Percentiles rank a stretch among this genome's conserved stretches.
Conservation (phyloP, 2,113 vertebrate genomes). For the Pygathrix nemaeus region DNA sequence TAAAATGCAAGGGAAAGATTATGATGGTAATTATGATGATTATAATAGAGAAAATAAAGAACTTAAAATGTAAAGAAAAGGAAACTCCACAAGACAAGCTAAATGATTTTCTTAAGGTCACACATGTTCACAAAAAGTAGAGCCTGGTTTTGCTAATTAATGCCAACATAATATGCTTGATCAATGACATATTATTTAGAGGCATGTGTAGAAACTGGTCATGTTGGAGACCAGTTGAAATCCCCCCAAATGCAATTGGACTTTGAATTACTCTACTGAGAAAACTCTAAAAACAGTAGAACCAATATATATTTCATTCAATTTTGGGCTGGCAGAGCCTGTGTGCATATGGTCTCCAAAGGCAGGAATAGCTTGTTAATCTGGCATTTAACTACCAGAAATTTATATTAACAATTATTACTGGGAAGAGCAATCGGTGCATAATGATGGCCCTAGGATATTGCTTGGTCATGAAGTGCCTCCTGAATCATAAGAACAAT, state of each 20-base stretch:
- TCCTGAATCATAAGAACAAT: constrained; percentile 55
- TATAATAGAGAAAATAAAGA: not conserved
- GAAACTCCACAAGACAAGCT: not conserved
- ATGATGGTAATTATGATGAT: not conserved
- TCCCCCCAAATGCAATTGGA: constrained; percentile 17
- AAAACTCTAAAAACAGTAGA: constrained; percentile 54
- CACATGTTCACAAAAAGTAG: not conserved
- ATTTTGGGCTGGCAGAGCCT: constrained; percentile 45
- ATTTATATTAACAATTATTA: constrained; percentile 65
- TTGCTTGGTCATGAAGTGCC: constrained; percentile 37
- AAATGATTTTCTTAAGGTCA: constrained; percentile 37
- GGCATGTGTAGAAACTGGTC: not conserved
- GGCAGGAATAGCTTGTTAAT: constrained; percentile 68
- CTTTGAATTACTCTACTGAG: constrained; percentile 58
- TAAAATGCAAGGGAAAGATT: not conserved
- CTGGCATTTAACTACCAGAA: constrained; percentile 63
- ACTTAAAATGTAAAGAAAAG: not conserved
- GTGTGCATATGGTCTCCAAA: constrained; percentile 47
- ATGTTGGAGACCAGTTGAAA: constrained; percentile 30
- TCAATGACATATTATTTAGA: constrained; percentile 41
- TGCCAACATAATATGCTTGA: not conserved
- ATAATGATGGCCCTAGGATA: constrained; percentile 48
- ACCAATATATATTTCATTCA: constrained; percentile 67
- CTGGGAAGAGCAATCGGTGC: constrained; percentile 43
- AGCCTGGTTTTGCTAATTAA: not conserved